Percentiles rank a stretch among this genome's conserved stretches.
phyloP scores from a whole-genome alignment of 2,888 invertebrate species.

The Toxonevra muliebris region DNA sequence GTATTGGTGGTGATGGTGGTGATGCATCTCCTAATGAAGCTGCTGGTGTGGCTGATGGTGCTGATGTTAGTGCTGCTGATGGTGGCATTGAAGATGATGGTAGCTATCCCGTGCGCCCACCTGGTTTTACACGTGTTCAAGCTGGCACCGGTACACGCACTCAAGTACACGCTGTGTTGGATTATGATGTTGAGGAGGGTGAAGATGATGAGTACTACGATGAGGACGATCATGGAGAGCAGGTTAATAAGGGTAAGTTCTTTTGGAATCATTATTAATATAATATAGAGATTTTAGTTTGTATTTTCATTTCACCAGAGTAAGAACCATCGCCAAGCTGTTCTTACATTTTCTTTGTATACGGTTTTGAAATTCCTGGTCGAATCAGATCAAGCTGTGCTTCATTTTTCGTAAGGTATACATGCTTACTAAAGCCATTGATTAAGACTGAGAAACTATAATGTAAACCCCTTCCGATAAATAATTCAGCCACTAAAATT shows the following conservation, averaged over 20 bases:
- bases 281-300: no score
- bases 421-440: no score
- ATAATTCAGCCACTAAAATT: no score
- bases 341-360: no score
- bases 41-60: slow-evolving; percentile 31
- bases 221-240: slow-evolving; percentile 51
- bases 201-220: slow-evolving; percentile 63
- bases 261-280: no score
- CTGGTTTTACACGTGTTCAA: slow-evolving; percentile 74
- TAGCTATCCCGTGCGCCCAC: slow-evolving; percentile 67
- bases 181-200: slow-evolving; percentile 64
- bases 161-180: slow-evolving; percentile 64
- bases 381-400: no score
- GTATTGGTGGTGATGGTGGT: background rate
- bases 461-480: no score
- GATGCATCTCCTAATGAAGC: slow-evolving; percentile 45
- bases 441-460: no score
- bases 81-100: slow-evolving; percentile 39
- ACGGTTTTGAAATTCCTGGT: no score
- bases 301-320: no score
- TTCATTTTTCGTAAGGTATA: no score
- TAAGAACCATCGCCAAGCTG: no score
- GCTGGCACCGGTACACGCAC: slow-evolving; percentile 68
- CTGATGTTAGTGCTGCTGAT: slow-evolving; percentile 41
- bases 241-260: slow-evolving; percentile 46